These are phyloP conservation scores for Brachionus paranguensis DNA, from an alignment of 1,140 invertebrate genomes.

Conservation along the genomic window DNA sequence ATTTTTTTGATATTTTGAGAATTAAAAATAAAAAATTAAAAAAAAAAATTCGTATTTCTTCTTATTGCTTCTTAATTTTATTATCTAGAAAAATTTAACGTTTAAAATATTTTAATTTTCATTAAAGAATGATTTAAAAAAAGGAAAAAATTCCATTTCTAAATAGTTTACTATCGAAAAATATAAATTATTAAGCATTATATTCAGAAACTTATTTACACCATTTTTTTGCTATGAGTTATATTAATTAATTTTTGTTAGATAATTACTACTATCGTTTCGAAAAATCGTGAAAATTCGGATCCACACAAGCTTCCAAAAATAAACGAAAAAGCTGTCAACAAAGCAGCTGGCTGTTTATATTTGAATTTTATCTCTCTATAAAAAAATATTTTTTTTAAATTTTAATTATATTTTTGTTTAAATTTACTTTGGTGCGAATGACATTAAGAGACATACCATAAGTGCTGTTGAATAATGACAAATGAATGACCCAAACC, in stretches of 20 bases:
- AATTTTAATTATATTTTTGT: neutral
- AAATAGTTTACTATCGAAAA: neutral
- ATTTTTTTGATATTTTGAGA: no score
- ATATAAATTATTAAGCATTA: neutral
- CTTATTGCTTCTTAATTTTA: neutral
- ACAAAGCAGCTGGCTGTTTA: constrained; percentile 14
- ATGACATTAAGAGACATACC: neutral
- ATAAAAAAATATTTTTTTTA: neutral
- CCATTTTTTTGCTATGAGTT: neutral
- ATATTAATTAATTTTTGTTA: neutral
- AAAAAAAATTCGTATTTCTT: neutral
- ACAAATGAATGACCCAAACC: neutral
- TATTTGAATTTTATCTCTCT: constrained; percentile 27
- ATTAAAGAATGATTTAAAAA: no score
- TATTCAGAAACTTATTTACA: neutral
- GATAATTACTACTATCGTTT: neutral
- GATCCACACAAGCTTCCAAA: constrained; percentile 21
- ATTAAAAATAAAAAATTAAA: neutral
- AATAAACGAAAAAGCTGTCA: neutral
- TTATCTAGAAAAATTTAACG: neutral
- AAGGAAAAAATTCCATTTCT: no score
- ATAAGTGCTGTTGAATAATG: neutral
- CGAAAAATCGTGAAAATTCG: neutral
- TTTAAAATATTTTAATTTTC: no score
- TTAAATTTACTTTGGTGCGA: constrained; percentile 33